phyloP scores from a whole-genome alignment of 2,113 vertebrate genomes.

The Xiphias gladius region DNA sequence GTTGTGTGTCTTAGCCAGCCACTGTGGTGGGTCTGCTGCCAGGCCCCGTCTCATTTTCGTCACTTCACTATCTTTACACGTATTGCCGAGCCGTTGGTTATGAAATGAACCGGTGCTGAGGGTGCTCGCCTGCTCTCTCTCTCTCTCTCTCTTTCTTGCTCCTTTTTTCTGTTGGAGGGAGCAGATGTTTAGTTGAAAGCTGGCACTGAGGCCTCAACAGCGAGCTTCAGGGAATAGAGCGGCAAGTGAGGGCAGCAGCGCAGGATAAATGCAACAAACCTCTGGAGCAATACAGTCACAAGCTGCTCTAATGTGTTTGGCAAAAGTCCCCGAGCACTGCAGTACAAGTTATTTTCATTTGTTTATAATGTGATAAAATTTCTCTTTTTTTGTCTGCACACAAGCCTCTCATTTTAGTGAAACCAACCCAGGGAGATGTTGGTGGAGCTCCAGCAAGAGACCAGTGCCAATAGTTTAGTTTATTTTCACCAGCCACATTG shows the following conservation, averaged over 20 bases:
- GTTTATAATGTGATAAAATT: slow-evolving; percentile 36
- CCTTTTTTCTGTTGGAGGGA: background rate
- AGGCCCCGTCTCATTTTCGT: slow-evolving; percentile 33
- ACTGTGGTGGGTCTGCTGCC: slow-evolving; percentile 10
- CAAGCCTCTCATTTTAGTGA: slow-evolving; percentile 14
- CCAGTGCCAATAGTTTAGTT: slow-evolving; percentile 25
- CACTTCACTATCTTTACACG: slow-evolving; percentile 17
- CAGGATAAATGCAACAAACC: slow-evolving; percentile 51
- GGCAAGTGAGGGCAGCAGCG: slow-evolving; percentile 39
- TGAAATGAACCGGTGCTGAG: slow-evolving; percentile 23
- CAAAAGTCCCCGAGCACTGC: slow-evolving; percentile 25
- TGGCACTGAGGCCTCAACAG: slow-evolving; percentile 39
- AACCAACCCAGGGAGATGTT: slow-evolving; percentile 16
- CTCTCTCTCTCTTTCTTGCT: slow-evolving; percentile 6
- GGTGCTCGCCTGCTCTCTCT: background rate
- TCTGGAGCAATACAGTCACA: slow-evolving; percentile 59
- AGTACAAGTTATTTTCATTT: slow-evolving; percentile 30
- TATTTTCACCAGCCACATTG: slow-evolving; percentile 33
- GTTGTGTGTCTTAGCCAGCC: slow-evolving; percentile 2
- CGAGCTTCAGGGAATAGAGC: slow-evolving; percentile 54
- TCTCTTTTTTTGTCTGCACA: background rate
- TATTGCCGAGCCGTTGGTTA: slow-evolving; percentile 11
- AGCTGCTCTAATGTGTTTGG: slow-evolving; percentile 61
- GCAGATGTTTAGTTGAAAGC: slow-evolving; percentile 63
- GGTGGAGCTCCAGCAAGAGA: slow-evolving; percentile 31